These are phyloP conservation scores for Muscicapa striata DNA, from an alignment of 2,797 vertebrate species.

Conservation along the genomic window DNA sequence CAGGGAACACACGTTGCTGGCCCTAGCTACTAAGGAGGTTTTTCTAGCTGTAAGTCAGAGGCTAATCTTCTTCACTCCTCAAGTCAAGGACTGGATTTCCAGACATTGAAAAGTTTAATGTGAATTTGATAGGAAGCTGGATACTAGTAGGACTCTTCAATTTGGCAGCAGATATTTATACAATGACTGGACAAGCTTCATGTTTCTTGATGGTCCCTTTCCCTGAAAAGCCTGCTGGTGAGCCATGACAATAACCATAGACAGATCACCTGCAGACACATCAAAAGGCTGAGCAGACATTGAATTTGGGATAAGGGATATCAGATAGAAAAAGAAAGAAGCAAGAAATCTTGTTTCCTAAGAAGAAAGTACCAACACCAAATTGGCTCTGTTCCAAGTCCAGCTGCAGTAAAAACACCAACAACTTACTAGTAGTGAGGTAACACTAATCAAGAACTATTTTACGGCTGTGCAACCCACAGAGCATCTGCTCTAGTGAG, in stretches of 20 bases:
- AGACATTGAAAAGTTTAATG: background rate
- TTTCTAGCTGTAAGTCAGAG: background rate
- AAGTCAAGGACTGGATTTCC: background rate
- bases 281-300: background rate
- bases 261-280: background rate
- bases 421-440: background rate
- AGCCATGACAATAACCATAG: background rate
- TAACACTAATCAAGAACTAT: slow-evolving; percentile 2
- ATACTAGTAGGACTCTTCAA: background rate
- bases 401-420: background rate
- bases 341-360: background rate
- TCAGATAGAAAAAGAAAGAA: background rate
- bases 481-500: background rate
- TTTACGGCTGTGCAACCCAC: background rate
- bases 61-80: background rate
- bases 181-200: background rate
- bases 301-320: background rate
- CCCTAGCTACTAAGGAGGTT: background rate
- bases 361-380: background rate
- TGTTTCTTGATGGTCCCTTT: background rate
- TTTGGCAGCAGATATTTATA: background rate
- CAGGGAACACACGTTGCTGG: background rate
- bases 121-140: background rate
- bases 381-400: background rate
- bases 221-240: background rate